phyloP scores from a whole-genome alignment of 2,888 invertebrate genomes.

The Caenorhabditis sp. region DNA sequence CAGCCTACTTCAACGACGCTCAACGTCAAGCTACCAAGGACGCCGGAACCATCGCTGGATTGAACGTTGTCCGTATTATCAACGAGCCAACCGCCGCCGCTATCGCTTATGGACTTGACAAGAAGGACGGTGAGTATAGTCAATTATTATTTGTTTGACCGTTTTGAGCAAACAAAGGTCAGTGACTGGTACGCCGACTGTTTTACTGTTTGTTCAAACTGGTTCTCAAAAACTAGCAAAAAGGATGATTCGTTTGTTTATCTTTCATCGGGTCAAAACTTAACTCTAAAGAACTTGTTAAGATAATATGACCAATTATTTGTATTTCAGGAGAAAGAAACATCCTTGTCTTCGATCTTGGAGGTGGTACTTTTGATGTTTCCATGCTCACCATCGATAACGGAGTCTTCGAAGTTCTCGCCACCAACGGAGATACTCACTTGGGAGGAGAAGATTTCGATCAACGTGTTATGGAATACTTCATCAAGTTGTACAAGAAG shows the following conservation, averaged over 20 bases:
- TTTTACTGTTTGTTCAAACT: constrained; percentile 25
- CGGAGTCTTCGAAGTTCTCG: constrained; percentile 87
- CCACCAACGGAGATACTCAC: constrained; percentile 67
- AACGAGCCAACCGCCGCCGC: constrained; percentile 80
- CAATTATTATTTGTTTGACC: constrained; percentile 11
- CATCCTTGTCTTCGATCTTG: constrained; percentile 96
- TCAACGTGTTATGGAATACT: constrained; percentile 80
- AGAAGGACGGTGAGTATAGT: constrained; percentile 70
- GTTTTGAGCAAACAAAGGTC: constrained; percentile 37
- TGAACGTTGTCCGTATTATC: constrained; percentile 77
- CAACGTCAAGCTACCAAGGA: constrained; percentile 86
- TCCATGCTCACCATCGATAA: constrained; percentile 97
- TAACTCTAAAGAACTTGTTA: background rate
- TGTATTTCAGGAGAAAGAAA: constrained; percentile 80
- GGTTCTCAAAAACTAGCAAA: background rate
- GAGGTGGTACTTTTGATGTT: constrained; percentile 99
- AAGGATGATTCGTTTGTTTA: background rate
- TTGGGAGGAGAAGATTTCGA: constrained; percentile 88
- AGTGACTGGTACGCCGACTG: constrained; percentile 40
- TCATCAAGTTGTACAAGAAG: constrained; percentile 83
- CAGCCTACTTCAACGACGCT: constrained; percentile 98
- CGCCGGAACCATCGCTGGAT: constrained; percentile 91
- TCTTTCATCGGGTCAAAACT: background rate
- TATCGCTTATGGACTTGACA: constrained; percentile 70
- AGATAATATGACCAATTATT: background rate